Conservation (phyloP, 2,888 invertebrate genomes). For the Tanypteryx hageni region DNA sequence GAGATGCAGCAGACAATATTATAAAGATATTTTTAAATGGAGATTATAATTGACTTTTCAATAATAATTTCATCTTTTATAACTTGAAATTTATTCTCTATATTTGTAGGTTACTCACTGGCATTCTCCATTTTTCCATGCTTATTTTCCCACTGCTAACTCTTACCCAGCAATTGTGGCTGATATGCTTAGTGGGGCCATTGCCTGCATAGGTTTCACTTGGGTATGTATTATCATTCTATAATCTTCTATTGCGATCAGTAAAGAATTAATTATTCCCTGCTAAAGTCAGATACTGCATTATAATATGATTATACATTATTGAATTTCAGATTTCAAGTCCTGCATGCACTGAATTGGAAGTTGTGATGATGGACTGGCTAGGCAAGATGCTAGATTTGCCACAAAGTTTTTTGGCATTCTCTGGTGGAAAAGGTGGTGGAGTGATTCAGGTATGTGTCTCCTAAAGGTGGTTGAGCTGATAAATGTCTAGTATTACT, state of each 20-base stretch:
- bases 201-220: constrained; percentile 96
- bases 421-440: constrained; percentile 87
- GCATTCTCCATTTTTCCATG: constrained; percentile 97
- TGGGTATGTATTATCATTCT: constrained; percentile 85
- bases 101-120: constrained; percentile 88
- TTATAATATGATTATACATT: constrained; percentile 22
- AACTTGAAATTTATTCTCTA: too few species aligned
- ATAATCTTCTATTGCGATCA: constrained; percentile 13
- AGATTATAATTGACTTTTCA: too few species aligned
- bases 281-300: too few species aligned
- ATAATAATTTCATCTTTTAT: too few species aligned
- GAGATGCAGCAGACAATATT: too few species aligned
- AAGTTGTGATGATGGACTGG: constrained; percentile 97
- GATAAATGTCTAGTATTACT: too few species aligned
- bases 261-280: too few species aligned
- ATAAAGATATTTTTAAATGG: too few species aligned
- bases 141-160: constrained; percentile 95
- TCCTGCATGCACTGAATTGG: constrained; percentile 96
- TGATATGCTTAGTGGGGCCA: constrained; percentile 95
- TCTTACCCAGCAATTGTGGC: constrained; percentile 96
- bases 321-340: constrained; percentile 85
- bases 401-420: constrained; percentile 89
- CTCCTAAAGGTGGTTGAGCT: not conserved
- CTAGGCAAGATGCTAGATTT: constrained; percentile 93
- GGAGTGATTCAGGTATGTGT: constrained; percentile 84